These are phyloP conservation scores for Notiomystis cincta DNA, from an alignment of 2,113 vertebrate species.

Conservation along the genomic window DNA sequence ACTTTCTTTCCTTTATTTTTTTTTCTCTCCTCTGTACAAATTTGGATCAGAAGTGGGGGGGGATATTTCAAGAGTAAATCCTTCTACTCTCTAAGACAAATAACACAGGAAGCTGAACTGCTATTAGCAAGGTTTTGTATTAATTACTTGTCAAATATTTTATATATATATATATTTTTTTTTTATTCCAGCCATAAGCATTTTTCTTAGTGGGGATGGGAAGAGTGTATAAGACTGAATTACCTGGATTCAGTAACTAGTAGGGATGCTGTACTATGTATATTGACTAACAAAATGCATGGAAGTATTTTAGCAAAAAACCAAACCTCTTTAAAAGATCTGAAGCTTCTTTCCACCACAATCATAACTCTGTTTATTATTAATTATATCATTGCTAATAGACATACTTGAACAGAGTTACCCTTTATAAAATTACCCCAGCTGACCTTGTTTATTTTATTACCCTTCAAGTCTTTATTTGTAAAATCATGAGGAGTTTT, in stretches of 20 bases:
- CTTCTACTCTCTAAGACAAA: not conserved
- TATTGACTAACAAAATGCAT: not conserved
- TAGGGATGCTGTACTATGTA: not conserved
- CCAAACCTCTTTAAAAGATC: not conserved
- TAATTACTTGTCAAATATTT: not conserved
- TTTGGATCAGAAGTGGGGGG: fast-evolving
- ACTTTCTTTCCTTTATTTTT: not conserved
- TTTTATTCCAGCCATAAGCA: not conserved
- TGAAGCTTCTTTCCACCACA: not conserved
- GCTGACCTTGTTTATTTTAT: not conserved
- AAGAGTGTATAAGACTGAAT: not conserved
- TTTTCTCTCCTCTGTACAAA: not conserved
- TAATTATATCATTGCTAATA: not conserved
- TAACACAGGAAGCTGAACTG: not conserved
- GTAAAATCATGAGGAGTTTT: not conserved
- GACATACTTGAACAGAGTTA: not conserved
- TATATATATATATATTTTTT: not conserved
- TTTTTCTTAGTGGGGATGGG: not conserved
- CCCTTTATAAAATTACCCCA: not conserved
- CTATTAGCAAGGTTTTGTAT: not conserved
- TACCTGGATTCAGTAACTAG: not conserved
- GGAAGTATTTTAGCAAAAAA: not conserved
- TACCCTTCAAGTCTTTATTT: not conserved
- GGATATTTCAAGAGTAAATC: not conserved
- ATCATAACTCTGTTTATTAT: not conserved